Base-by-base conservation (phyloP, 2,113 vertebrate species). In the Actenoides hombroni region DNA sequence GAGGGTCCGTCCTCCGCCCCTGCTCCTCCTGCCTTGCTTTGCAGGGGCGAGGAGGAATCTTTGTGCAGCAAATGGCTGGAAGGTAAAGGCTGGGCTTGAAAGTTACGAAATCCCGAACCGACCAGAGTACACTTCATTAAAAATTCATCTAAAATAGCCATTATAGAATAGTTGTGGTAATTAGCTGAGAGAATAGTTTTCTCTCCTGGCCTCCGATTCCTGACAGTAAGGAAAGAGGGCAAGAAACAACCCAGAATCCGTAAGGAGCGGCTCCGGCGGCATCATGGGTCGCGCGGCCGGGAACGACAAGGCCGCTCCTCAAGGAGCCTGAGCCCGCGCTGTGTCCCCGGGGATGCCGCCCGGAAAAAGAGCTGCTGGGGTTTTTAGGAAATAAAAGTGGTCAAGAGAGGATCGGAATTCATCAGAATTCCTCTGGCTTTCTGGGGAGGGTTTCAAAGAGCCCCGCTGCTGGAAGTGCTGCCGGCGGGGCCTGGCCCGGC, bases 101-200 rank as follows among this genome's bases (percentile, higher is more conserved):
- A 96, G 94, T 95, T 94, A 69, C 5, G 67, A 95, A 93, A 94
- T 89, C 78, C 86, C 3, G 56, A 79, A 80, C 59, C 70, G 95
- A 91, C 74, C 35, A 61, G 85, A 90, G 81, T 84, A 19, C 61
- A 1, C 74, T 79, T 88, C 95, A 96, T 96, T 96, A 96, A 96
- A 94, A 95, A 96, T 94, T 94, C 95, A 96, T 96, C 96, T 95
- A 76, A 95, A 96, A 96, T 95, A 92, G 95, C 92, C 91, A 86
- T 95, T 91, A 92, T 65, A 86, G 90, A 57, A 71, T 40, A 89
- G 95, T 91, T 73, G 94, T 88, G 92, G 96, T 96, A 96, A 97
- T 96, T 96, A 97, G 96, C 94, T 86, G 94, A 92, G 90, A 96
- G 95, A 96, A 93, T 93, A 93, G 80, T 92, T 97, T 79, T 95